Base-by-base conservation (phyloP, 2,888 invertebrate genomes). In the Abscondita cerata region DNA sequence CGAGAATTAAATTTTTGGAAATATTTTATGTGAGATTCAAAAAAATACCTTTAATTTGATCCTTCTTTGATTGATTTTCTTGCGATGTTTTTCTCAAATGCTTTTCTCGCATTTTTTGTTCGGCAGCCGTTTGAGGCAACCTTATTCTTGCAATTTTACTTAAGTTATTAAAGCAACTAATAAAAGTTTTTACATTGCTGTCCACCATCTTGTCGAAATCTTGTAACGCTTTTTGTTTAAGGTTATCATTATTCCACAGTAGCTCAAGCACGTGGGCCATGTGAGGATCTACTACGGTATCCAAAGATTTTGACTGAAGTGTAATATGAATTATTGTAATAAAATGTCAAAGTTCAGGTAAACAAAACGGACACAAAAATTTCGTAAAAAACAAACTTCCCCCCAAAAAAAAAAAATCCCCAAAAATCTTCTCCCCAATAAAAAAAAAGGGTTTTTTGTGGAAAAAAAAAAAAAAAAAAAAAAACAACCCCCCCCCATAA, bases 61-160 rank as follows among this genome's bases (percentile, higher is more conserved):
- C 68, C 20, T 78, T 73, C 1, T 82, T 76, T 48, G 77, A 77
- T 15, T 77, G 73, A 66, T 85, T 85, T 2, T 81, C 81, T 0
- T 71, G 73, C 68, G 82, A 83, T 18, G 84, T 72, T 59, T 81
- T 82, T 64, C 80, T 81, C 0, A 82, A 78, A 40, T 74, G 74
- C 6, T 83, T 73, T 67, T 83, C 83, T 9, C 76, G 75, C 0
- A 76, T 72, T 8, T 83, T 74, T 67, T 85, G 84, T 51, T 83
- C 83, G 1, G 80, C 81, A 0, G 85, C 85, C 0, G 83, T 81
- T 1, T 77, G 80, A 3, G 75, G 72, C 76, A 85, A 79, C 64
- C 82, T 83, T 1, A 64, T 71, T 3, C 79, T 68, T 77, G 83
- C 81, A 62, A 80, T 72, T 0, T 80, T 78, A 8, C 79, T 78